Conservation (phyloP, 2,113 vertebrate species). For the Hydrolagus affinis region DNA sequence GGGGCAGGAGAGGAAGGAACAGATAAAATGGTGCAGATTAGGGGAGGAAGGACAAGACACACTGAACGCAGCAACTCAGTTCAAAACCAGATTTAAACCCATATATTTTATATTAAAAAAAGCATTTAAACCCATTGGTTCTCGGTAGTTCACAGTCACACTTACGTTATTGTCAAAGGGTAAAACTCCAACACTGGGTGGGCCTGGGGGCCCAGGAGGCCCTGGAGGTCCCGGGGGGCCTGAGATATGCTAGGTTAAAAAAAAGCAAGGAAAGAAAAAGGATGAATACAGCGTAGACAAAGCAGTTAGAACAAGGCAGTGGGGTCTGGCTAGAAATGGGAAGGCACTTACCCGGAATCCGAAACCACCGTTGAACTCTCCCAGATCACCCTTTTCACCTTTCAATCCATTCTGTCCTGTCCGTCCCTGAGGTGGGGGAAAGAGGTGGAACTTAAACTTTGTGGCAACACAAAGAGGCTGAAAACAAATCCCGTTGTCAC, state of each 20-base stretch:
- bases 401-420: conserved; percentile 79
- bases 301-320: not conserved
- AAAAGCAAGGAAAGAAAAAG: not conserved
- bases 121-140: not conserved
- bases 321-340: not conserved
- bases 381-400: conserved; percentile 77
- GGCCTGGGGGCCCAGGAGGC: conserved; percentile 52
- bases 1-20: not conserved
- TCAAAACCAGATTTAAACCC: not conserved
- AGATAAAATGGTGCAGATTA: not conserved
- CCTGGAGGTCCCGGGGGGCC: conserved; percentile 66
- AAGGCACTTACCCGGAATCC: conserved; percentile 58
- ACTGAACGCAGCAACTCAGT: not conserved
- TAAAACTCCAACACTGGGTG: not conserved
- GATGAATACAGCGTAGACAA: not conserved
- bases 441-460: not conserved
- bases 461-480: not conserved
- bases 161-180: conserved; percentile 43
- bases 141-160: not conserved
- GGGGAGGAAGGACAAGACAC: not conserved
- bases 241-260: conserved; percentile 44
- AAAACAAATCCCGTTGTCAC: not conserved
- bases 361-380: conserved; percentile 38
- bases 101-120: too few relatives aligned
- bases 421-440: conserved; percentile 64